Base-by-base conservation (phyloP, 2,113 vertebrate species). In the Trogon surrucura region DNA sequence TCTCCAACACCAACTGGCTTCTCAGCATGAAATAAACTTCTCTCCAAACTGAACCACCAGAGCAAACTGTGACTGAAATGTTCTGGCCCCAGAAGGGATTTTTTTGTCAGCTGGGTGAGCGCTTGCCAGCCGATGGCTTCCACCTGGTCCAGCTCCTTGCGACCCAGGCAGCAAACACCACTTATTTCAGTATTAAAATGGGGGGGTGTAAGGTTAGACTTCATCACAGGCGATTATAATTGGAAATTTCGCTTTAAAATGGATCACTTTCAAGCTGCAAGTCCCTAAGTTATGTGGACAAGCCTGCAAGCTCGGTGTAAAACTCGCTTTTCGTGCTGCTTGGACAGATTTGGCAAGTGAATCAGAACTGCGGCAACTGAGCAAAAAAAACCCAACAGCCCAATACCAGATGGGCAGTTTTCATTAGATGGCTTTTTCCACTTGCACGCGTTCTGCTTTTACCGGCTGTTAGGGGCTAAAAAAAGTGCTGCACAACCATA, bases 1-100 rank as follows among this genome's bases (percentile, higher is more conserved):
- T 79, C 38, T 44, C 74, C 57, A 10, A 3, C 34, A 18, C 25
- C 54, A 47, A 7, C 6, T 2, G 18, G 27, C 32, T 81, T 16
- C 70, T 79, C 2, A 2, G 29, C 26, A 12, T 1, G 8, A 32
- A 62, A 67, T 1, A 23, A 69, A 22, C 30, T 12, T 51, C 82
- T 29, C 32, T 47, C 44, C 0, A 1, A 56, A 36, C 22, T 57
- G 50, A 67, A 19, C 27, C 4, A 16, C 25, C 0, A 0, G 34
- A 65, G 34, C 5, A 61, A 95, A 71, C 17, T 13, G 51, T 8
- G 15, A 71, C 26, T 3, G 48, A 47, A 79, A 45, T 0, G 5
- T 38, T 50, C 66, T 75, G 45, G 74, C 66, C 45, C 57, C 26
- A 48, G 25, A n/a, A 47, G 48, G 34, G 27, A 25, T 29, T 77